phyloP scores from a whole-genome alignment of 1,140 invertebrate species.

The Idris sp. region DNA sequence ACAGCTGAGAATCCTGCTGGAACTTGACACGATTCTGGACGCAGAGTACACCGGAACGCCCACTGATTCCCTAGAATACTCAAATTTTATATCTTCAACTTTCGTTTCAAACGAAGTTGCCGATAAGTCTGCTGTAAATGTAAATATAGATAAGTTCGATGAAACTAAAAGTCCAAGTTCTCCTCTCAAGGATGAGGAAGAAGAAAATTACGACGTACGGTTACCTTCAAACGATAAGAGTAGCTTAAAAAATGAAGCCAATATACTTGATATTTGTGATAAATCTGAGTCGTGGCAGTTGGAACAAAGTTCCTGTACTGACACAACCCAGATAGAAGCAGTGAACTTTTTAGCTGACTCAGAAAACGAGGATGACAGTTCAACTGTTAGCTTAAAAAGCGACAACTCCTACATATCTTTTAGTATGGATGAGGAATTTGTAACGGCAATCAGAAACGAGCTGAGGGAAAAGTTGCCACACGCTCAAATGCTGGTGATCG shows the following conservation, averaged over 20 bases:
- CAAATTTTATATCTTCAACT: slow-evolving; percentile 15
- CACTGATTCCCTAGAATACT: slow-evolving; percentile 61
- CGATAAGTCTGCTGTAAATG: background rate
- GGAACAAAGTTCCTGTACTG: slow-evolving; percentile 45
- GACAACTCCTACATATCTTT: slow-evolving; percentile 80
- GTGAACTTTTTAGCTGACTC: slow-evolving; percentile 17
- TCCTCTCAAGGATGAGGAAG: slow-evolving; percentile 5
- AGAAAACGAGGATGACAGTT: slow-evolving; percentile 72
- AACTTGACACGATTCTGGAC: slow-evolving; percentile 73
- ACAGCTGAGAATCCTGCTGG: slow-evolving; percentile 71
- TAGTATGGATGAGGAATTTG: slow-evolving; percentile 84
- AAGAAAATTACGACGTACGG: slow-evolving; percentile 10
- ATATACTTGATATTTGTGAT: slow-evolving; percentile 43
- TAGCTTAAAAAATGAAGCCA: slow-evolving; percentile 50
- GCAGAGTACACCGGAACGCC: slow-evolving; percentile 71
- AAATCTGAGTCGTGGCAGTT: slow-evolving; percentile 40
- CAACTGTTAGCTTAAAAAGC: slow-evolving; percentile 73
- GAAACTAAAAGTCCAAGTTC: slow-evolving; percentile 10
- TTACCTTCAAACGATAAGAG: slow-evolving; percentile 39
- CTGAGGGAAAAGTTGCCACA: slow-evolving; percentile 84
- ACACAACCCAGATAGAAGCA: slow-evolving; percentile 32
- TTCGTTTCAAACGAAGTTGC: slow-evolving; percentile 2
- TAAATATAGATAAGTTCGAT: slow-evolving; percentile 24
- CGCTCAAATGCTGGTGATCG: slow-evolving; percentile 80
- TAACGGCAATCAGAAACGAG: slow-evolving; percentile 84